Evolutionary conservation across 2,113 vertebrate species (phyloP).

Genomic region (Bubalus kerabau): DNA sequence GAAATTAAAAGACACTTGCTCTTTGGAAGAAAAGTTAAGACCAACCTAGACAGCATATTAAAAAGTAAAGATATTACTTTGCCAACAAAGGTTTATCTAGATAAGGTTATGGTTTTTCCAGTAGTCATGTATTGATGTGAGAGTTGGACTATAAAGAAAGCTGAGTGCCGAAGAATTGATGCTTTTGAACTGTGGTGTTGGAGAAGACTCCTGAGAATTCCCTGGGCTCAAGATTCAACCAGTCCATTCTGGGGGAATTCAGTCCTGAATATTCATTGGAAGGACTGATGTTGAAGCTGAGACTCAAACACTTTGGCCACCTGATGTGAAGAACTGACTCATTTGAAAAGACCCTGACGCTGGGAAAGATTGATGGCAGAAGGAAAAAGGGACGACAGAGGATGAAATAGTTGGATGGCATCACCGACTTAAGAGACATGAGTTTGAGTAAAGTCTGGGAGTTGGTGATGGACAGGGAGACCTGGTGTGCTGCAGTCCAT

Average conservation of each 20-base stretch:
- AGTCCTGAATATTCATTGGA: background rate
- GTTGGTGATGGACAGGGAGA: background rate
- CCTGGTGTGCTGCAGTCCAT: background rate
- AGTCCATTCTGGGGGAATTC: background rate
- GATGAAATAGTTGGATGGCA: background rate
- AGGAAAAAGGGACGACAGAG: background rate
- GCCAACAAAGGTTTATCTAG: background rate
- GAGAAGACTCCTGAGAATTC: background rate
- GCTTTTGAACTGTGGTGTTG: background rate
- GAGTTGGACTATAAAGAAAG: background rate
- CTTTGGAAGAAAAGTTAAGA: background rate
- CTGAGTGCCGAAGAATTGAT: fast-evolving
- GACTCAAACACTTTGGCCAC: background rate
- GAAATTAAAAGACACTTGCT: background rate
- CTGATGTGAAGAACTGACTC: background rate
- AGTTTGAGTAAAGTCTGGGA: background rate
- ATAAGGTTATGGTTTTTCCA: background rate
- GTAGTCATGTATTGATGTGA: background rate
- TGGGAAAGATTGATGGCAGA: background rate
- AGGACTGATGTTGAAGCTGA: background rate
- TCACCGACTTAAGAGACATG: background rate
- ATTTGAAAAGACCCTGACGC: background rate
- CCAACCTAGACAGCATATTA: background rate
- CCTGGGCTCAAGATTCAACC: background rate
- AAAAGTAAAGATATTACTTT: background rate